phyloP scores from a whole-genome alignment of 1,140 invertebrate species.

The Propsilocerus akamusi region DNA sequence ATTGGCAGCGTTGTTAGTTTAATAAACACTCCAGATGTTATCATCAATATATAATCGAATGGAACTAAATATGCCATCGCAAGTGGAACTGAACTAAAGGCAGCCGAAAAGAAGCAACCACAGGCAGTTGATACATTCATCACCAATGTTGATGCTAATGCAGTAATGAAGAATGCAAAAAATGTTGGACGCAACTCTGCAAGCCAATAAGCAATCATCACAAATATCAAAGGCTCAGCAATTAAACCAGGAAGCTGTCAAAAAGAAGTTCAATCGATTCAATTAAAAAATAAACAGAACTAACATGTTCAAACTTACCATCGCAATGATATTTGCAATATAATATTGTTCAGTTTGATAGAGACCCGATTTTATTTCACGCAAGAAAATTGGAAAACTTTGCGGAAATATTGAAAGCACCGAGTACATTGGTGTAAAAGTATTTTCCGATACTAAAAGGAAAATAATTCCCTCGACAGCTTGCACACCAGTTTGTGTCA shows the following conservation, averaged over 20 bases:
- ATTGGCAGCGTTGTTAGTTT: conserved; percentile 63
- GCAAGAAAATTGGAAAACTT: conserved; percentile 53
- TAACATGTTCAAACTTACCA: conserved; percentile 34
- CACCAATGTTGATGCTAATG: conserved; percentile 46
- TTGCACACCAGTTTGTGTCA: conserved; percentile 59
- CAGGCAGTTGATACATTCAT: conserved; percentile 70
- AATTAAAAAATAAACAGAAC: background rate
- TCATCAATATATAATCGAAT: conserved; percentile 73
- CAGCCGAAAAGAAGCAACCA: conserved; percentile 67
- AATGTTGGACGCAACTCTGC: conserved; percentile 42
- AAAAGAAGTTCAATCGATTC: conserved; percentile 8
- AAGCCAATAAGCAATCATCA: conserved; percentile 57
- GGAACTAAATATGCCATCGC: conserved; percentile 73
- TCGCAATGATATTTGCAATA: conserved; percentile 46
- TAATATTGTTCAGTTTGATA: conserved; percentile 59
- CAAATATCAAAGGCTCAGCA: conserved; percentile 56
- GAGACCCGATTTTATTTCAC: conserved; percentile 58
- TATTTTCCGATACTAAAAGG: conserved; percentile 70
- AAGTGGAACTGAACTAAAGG: conserved; percentile 56
- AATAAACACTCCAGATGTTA: conserved; percentile 68
- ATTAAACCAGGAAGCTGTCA: conserved; percentile 58
- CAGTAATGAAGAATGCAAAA: conserved; percentile 46
- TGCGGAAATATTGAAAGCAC: conserved; percentile 59
- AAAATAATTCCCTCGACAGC: conserved; percentile 66
- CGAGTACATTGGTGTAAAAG: conserved; percentile 71